Percentiles rank a stretch among this genome's conserved stretches.
phyloP scores from a whole-genome alignment of 2,888 invertebrate species.

The Plemyria rubiginata region DNA sequence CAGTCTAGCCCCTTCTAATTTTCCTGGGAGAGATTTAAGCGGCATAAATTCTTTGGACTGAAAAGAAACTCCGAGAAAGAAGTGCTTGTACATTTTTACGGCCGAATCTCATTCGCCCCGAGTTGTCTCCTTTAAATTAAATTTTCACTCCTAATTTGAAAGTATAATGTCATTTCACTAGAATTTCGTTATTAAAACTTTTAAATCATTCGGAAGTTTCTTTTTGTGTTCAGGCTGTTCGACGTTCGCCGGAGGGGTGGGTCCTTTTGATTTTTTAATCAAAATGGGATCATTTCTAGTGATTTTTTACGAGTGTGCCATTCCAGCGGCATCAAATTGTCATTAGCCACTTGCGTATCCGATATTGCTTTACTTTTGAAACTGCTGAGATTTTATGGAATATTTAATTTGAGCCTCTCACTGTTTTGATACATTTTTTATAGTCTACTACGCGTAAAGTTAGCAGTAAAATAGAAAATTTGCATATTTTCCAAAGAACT shows the following conservation, averaged over 20 bases:
- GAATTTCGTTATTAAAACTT: constrained; percentile 85
- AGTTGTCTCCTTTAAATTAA: constrained; percentile 85
- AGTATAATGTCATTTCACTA: constrained; percentile 86
- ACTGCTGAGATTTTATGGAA: constrained; percentile 76
- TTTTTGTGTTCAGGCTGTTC: constrained; percentile 56
- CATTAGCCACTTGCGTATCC: constrained; percentile 82
- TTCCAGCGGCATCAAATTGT: constrained; percentile 79
- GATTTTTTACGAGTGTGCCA: constrained; percentile 82
- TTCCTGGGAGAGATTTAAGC: constrained; percentile 81
- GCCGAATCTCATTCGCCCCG: constrained; percentile 80
- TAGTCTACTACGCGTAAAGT: constrained; percentile 24
- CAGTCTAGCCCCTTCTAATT: constrained; percentile 61
- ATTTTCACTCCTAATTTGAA: constrained; percentile 86
- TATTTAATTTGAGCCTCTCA: constrained; percentile 70
- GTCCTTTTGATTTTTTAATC: constrained; percentile 82
- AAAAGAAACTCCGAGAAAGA: constrained; percentile 83
- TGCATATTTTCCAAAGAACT: no score
- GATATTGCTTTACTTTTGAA: constrained; percentile 82
- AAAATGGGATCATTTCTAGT: constrained; percentile 83
- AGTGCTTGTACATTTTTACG: constrained; percentile 83
- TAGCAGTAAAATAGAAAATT: background rate
- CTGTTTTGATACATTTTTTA: constrained; percentile 53
- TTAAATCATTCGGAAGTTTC: constrained; percentile 84
- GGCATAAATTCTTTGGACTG: constrained; percentile 79
- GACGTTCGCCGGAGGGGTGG: constrained; percentile 62